phyloP scores from a whole-genome alignment of 2,113 vertebrate species.

The Elaphurus davidianus region DNA sequence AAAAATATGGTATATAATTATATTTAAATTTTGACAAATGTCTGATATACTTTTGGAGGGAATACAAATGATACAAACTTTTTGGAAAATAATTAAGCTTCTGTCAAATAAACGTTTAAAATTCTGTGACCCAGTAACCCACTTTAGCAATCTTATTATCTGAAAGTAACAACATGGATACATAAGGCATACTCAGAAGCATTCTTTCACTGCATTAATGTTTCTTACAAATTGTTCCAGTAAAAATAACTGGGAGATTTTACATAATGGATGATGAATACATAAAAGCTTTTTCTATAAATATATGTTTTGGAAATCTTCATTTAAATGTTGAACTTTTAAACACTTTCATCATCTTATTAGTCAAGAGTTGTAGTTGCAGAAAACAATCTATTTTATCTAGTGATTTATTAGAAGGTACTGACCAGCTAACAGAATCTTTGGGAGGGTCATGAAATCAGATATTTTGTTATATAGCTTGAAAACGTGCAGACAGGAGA shows the following conservation, averaged over 20 bases:
- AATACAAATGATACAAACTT: not conserved
- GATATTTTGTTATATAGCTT: not conserved
- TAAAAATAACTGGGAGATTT: conserved; percentile 15
- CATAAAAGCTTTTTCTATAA: not conserved
- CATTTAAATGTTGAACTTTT: not conserved
- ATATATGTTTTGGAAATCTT: not conserved
- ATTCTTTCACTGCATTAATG: not conserved
- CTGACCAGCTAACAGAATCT: not conserved
- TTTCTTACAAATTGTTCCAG: not conserved
- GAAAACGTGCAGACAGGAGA: not conserved
- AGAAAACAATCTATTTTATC: not conserved
- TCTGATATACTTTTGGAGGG: not conserved
- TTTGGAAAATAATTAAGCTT: not conserved
- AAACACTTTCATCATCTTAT: not conserved
- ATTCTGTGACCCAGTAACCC: not conserved
- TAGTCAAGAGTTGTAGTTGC: not conserved
- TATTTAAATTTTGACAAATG: not conserved
- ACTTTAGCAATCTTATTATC: not conserved
- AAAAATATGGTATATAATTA: not conserved
- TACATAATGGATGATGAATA: not conserved
- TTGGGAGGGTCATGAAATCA: not conserved
- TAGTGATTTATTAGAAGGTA: not conserved
- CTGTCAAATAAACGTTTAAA: not conserved
- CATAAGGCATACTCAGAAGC: not conserved
- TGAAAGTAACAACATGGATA: not conserved